Base-by-base conservation (phyloP, 2,113 vertebrate species). In the Synchiropus splendidus region DNA sequence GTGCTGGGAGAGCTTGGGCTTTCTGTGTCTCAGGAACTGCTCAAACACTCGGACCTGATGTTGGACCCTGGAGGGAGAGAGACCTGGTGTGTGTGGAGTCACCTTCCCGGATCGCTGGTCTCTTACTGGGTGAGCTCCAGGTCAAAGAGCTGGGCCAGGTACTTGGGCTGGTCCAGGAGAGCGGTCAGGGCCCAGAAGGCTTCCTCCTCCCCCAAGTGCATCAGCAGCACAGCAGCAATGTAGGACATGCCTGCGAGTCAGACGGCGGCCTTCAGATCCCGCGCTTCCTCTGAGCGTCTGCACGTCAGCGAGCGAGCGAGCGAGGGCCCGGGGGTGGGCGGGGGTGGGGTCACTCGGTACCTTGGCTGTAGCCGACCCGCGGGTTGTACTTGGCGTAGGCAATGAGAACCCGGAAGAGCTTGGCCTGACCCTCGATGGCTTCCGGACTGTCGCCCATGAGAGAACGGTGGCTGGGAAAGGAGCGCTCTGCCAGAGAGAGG, bases 401-500 rank as follows among this genome's bases (percentile, higher is more conserved):
- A 1, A 75, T 64, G 47, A 86, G 78, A 46, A 85, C 77, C 27
- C 85, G 41, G 61, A 85, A 85, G 33, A 87, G 82, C 54, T 81
- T 85, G 6, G 85, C 81, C 48, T 83, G 83, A 16, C 83, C 82
- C 61, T 86, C 83, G 1, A 83, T 84, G 45, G 80, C 82, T 38
- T 86, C 85, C 6, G 82, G 72, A 12, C 69, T 77, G 10, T 83
- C 78, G 11, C 81, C 83, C 85, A 82, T 84, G 35, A 86, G 60
- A n/a, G 81, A 82, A 2, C 73, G 75, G 45, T 87, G 84, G 3
- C 80, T 84, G 1, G 83, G 85, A 45, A 86, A 87, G 3, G 81
- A 84, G 8, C 83, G 73, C 31, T 79, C 84, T 85, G 31, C 3
- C 37, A 38, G 2, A 2, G 11, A 39, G 9, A 10, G 6, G 5